Evolutionary conservation across 2,888 invertebrate genomes (phyloP).

Genomic region (Rhopalosiphum nymphaeae): DNA sequence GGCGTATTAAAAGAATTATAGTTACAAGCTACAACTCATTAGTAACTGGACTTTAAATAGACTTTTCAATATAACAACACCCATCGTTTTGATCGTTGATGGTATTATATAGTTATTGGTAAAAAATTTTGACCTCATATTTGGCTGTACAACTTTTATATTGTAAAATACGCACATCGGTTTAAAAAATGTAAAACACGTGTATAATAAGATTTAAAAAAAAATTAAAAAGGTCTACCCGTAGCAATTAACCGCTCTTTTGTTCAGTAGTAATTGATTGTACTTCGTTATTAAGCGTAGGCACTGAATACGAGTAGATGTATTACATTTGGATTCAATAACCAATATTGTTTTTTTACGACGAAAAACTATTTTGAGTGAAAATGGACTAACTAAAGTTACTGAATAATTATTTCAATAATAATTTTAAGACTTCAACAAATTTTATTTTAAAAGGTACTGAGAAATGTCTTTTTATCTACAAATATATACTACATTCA

Average conservation of each 20-base stretch:
- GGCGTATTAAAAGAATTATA: neutral
- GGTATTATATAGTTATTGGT: too few relatives aligned
- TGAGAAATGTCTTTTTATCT: too few relatives aligned
- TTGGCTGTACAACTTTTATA: neutral
- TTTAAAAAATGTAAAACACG: neutral
- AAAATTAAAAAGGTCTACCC: neutral
- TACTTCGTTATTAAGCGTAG: neutral
- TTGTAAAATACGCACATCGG: neutral
- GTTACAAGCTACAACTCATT: neutral
- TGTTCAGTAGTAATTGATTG: neutral
- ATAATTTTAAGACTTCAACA: neutral
- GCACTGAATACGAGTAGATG: neutral
- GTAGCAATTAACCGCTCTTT: neutral
- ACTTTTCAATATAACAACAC: neutral
- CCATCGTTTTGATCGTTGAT: too few relatives aligned
- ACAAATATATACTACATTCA: too few relatives aligned
- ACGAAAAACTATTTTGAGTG: neutral
- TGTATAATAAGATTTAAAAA: neutral
- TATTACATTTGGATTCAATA: neutral
- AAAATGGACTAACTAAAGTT: too few relatives aligned
- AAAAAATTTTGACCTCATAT: neutral
- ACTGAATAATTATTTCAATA: neutral
- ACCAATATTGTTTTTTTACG: neutral
- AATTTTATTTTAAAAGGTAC: neutral
- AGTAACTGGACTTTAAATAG: too few relatives aligned